These are phyloP conservation scores for Rhynchotus rufescens DNA, from an alignment of 2,797 vertebrate species.

Conservation along the genomic window DNA sequence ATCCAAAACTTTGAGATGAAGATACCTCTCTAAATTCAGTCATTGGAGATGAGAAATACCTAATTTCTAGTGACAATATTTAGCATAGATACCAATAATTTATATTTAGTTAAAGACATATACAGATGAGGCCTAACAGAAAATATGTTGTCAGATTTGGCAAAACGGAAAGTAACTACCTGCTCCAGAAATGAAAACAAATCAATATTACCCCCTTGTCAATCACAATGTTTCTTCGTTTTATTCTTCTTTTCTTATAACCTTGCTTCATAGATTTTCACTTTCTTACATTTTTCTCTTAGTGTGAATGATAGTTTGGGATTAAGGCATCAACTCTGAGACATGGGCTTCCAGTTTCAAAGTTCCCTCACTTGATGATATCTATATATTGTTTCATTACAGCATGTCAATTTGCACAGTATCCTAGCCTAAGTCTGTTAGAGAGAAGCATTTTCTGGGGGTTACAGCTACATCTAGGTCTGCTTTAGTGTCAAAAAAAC, in stretches of 20 bases:
- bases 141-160: not conserved
- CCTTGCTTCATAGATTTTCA: conserved; percentile 31
- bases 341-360: conserved; percentile 16
- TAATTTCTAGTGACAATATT: not conserved
- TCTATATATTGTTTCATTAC: conserved; percentile 23
- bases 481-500: not conserved
- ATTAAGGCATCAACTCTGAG: conserved; percentile 40
- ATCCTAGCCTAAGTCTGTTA: not conserved
- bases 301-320: not conserved
- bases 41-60: not conserved
- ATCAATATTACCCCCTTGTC: conserved; percentile 5
- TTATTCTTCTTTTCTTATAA: not conserved
- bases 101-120: not conserved
- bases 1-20: not conserved
- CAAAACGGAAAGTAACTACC: not conserved
- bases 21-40: not conserved
- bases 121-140: not conserved
- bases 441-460: not conserved
- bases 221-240: conserved; percentile 3
- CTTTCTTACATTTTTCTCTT: conserved; percentile 20
- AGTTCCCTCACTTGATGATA: not conserved
- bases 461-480: not conserved
- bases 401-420: conserved; percentile 32
- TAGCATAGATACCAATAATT: not conserved
- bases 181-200: conserved; percentile 26